A percentile compares a stretch with the other conserved stretches of the same genome.
Evolutionary conservation across 1,140 invertebrate genomes (phyloP).

Genomic region (Leptinotarsa lineolata): DNA sequence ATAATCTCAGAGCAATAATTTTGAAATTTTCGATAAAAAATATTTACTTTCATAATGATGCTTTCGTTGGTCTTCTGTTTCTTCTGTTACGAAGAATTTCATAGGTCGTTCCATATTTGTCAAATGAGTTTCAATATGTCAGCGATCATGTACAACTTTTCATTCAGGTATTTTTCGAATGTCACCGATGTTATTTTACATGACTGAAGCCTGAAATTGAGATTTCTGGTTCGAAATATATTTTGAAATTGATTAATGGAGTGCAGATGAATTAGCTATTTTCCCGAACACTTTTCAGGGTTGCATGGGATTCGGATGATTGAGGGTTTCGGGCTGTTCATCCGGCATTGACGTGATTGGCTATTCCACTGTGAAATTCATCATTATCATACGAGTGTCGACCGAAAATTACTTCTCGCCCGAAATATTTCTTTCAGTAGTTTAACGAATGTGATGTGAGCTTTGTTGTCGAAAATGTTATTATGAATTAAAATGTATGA

Average conservation of each 20-base stretch:
- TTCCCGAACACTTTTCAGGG: background rate
- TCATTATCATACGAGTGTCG: background rate
- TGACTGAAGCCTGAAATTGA: background rate
- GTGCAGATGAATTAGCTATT: conserved; percentile 15
- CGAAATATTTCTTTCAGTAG: too few relatives aligned
- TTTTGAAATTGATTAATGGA: conserved; percentile 13
- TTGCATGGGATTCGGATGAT: background rate
- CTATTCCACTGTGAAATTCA: background rate
- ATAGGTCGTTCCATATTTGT: too few relatives aligned
- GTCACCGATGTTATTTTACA: conserved; percentile 4
- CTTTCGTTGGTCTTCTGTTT: too few relatives aligned
- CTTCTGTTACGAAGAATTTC: too few relatives aligned
- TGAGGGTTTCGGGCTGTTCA: background rate
- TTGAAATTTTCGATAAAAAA: too few relatives aligned
- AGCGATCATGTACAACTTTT: too few relatives aligned
- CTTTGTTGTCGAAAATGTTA: too few relatives aligned
- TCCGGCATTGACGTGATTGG: background rate
- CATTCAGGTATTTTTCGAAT: background rate
- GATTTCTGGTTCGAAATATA: conserved; percentile 13
- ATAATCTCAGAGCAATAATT: too few relatives aligned
- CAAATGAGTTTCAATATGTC: too few relatives aligned
- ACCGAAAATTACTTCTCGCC: background rate
- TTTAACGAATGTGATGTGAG: too few relatives aligned
- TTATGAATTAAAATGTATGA: too few relatives aligned
- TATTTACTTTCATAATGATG: too few relatives aligned